phyloP scores from a whole-genome alignment of 2,113 vertebrate genomes.

The Saimiri boliviensis region DNA sequence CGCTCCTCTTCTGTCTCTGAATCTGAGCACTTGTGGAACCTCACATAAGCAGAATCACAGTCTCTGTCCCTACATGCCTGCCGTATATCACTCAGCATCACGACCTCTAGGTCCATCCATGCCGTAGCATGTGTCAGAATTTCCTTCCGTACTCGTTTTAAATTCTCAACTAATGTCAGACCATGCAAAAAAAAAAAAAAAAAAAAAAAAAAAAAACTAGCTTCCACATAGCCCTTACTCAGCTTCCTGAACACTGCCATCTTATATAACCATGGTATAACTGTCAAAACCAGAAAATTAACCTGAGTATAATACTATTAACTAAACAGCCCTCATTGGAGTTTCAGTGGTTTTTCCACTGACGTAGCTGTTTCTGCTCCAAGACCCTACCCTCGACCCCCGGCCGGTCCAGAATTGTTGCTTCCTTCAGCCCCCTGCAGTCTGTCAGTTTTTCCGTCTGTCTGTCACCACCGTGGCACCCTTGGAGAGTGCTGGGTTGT shows the following conservation, averaged over 20 bases:
- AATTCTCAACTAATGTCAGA: not conserved
- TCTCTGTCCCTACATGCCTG: too few species aligned
- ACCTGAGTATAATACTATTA: not conserved
- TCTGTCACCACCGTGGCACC: not conserved
- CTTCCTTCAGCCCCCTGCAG: too few species aligned
- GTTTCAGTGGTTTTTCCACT: not conserved
- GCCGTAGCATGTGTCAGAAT: fast-evolving
- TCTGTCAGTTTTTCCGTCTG: too few species aligned
- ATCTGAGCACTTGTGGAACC: not conserved
- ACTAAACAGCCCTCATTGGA: not conserved
- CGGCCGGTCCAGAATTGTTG: fast-evolving
- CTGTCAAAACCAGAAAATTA: not conserved
- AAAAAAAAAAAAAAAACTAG: not conserved
- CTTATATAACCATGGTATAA: not conserved
- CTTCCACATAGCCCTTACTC: not conserved
- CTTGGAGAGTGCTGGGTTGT: not conserved
- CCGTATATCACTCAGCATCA: not conserved
- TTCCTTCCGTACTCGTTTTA: not conserved
- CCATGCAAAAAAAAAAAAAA: not conserved
- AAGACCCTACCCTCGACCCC: not conserved
- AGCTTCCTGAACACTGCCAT: not conserved
- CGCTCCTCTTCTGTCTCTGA: not conserved
- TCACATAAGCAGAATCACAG: not conserved
- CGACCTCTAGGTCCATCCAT: not conserved
- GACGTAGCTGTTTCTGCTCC: too few species aligned